A percentile compares a stretch with the other conserved stretches of the same genome.
Conservation (phyloP, 2,797 vertebrate genomes). For the Novumbra hubbsi region DNA sequence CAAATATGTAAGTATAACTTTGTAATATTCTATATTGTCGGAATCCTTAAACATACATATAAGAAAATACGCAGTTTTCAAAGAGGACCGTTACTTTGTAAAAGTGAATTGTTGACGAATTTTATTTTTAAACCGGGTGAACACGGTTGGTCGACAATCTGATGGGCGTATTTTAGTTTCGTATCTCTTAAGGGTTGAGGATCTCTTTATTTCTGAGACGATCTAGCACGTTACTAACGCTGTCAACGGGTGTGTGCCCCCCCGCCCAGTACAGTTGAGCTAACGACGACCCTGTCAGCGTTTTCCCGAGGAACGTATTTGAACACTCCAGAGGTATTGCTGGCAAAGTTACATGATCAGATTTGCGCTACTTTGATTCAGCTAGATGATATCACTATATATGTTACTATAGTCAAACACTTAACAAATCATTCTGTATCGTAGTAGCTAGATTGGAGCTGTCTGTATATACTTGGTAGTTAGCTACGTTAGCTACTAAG, state of each 20-base stretch:
- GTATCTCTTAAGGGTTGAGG: too few species aligned
- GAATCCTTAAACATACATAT: too few species aligned
- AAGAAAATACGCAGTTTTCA: too few species aligned
- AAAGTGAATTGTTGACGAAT: too few species aligned
- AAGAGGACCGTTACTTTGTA: too few species aligned
- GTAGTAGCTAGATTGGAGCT: neutral
- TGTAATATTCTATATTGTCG: too few species aligned
- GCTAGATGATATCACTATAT: neutral
- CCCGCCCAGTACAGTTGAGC: neutral
- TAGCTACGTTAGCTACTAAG: neutral
- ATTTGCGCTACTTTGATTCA: neutral
- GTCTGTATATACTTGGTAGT: neutral
- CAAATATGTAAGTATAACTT: too few species aligned
- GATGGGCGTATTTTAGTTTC: too few species aligned
- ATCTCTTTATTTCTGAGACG: too few species aligned
- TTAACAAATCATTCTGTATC: neutral
- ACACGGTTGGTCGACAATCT: too few species aligned
- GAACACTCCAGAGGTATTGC: slow-evolving; percentile 3
- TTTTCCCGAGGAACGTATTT: neutral
- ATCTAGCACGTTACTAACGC: neutral
- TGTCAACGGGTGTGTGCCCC: neutral
- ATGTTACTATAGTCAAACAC: neutral
- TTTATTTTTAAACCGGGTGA: too few species aligned
- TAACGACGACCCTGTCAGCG: slow-evolving; percentile 6
- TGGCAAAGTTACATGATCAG: neutral